Percentiles rank a stretch among this genome's conserved stretches.
Evolutionary conservation across 2,113 vertebrate genomes (phyloP).

Genomic region (Sander vitreus): DNA sequence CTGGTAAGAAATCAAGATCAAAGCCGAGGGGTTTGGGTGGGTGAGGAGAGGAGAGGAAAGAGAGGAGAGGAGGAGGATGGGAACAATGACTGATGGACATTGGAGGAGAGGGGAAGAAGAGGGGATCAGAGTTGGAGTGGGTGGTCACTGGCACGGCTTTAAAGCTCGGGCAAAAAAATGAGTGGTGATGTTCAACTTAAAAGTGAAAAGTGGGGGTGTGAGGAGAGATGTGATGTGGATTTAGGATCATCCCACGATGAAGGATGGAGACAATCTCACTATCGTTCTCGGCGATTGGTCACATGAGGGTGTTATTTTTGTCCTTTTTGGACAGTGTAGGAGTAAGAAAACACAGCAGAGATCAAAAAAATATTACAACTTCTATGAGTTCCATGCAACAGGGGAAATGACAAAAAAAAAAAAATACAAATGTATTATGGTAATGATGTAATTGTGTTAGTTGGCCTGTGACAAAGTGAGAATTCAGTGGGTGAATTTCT

Average conservation of each 20-base stretch:
- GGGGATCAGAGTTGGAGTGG: constrained; percentile 75
- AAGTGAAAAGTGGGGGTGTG: constrained; percentile 66
- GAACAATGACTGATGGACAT: constrained; percentile 80
- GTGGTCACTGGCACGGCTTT: constrained; percentile 70
- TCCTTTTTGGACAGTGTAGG: constrained; percentile 24
- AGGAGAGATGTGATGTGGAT: constrained; percentile 74
- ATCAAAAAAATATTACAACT: constrained; percentile 20
- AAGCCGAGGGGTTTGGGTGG: constrained; percentile 41
- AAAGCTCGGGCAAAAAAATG: constrained; percentile 61
- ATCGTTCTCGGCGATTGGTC: constrained; percentile 52
- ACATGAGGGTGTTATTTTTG: constrained; percentile 38
- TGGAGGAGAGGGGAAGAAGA: constrained; percentile 68
- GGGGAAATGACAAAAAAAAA: not conserved
- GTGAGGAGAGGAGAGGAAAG: constrained; percentile 2
- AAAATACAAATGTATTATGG: constrained; percentile 12
- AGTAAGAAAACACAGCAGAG: constrained; percentile 46
- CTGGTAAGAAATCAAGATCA: constrained; percentile 79
- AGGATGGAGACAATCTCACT: constrained; percentile 59
- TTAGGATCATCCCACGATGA: constrained; percentile 73
- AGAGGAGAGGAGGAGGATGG: constrained; percentile 40
- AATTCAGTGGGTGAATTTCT: constrained; percentile 44
- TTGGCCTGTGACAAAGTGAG: constrained; percentile 27
- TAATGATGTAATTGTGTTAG: constrained; percentile 26
- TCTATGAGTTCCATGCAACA: not conserved
- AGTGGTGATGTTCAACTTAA: constrained; percentile 66